These are phyloP conservation scores for Hippoglossus hippoglossus DNA, from an alignment of 2,797 vertebrate genomes.

Conservation along the genomic window DNA sequence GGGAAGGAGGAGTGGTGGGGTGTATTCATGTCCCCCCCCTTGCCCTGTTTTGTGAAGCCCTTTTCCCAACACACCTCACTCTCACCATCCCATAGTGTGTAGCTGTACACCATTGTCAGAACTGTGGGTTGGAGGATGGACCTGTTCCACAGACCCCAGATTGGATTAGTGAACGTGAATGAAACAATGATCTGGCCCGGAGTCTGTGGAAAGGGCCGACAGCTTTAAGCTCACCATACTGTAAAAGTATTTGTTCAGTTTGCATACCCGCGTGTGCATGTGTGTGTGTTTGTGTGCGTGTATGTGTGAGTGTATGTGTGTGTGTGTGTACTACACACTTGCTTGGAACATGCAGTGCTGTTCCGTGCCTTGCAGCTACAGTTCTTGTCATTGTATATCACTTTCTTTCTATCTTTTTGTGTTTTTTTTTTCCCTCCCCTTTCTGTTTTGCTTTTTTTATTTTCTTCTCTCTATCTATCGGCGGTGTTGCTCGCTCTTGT, in stretches of 20 bases:
- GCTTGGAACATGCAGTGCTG: constrained; percentile 70
- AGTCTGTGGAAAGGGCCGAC: constrained; percentile 57
- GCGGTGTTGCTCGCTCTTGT: constrained; percentile 93
- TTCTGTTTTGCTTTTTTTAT: constrained; percentile 75
- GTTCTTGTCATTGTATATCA: constrained; percentile 91
- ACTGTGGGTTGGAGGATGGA: constrained; percentile 52
- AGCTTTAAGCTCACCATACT: constrained; percentile 61
- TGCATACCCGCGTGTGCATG: constrained; percentile 24
- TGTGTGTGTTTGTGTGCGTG: constrained; percentile 8
- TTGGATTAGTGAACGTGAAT: constrained; percentile 41
- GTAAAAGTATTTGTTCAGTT: constrained; percentile 81
- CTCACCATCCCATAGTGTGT: constrained; percentile 77
- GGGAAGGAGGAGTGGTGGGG: constrained; percentile 74
- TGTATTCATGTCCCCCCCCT: constrained; percentile 50
- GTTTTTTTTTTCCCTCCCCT: constrained; percentile 81
- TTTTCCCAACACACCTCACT: constrained; percentile 63
- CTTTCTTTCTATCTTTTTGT: constrained; percentile 86
- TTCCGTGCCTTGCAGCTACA: constrained; percentile 85
- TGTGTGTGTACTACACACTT: constrained; percentile 28
- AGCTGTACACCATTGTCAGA: constrained; percentile 66
- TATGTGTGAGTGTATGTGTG: too few relatives aligned
- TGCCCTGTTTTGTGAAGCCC: constrained; percentile 58
- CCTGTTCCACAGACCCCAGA: constrained; percentile 61
- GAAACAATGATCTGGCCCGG: constrained; percentile 54
- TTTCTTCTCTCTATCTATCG: constrained; percentile 82